Percentiles rank a stretch among this genome's conserved stretches.
phyloP scores from a whole-genome alignment of 1,140 invertebrate species.

The Lethocerus indicus region DNA sequence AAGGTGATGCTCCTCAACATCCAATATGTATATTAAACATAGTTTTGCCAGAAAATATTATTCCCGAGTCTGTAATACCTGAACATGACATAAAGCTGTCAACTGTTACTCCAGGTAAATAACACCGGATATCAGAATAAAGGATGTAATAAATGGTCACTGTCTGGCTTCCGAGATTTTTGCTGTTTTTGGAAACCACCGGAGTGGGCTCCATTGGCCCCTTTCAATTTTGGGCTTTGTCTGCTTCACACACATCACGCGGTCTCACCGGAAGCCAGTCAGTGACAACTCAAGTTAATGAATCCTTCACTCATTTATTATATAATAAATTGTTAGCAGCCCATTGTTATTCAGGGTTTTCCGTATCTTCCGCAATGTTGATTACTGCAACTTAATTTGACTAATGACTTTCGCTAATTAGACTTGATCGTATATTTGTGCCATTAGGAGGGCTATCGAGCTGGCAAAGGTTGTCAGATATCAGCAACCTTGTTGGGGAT shows the following conservation, averaged over 20 bases:
- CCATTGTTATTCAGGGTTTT: no score
- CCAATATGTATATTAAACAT: slow-evolving; percentile 96
- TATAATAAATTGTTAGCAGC: no score
- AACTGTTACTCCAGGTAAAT: slow-evolving; percentile 41
- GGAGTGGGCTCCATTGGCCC: no score
- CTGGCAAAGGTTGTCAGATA: slow-evolving; percentile 46
- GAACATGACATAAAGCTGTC: slow-evolving; percentile 40
- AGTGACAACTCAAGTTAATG: no score
- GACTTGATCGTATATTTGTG: no score
- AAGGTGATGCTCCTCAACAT: slow-evolving; percentile 86
- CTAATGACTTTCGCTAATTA: no score
- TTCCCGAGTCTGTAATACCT: slow-evolving; percentile 30
- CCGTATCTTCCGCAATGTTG: no score
- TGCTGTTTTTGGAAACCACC: not conserved
- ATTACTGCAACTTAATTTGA: no score
- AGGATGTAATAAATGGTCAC: not conserved
- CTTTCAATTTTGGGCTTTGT: no score
- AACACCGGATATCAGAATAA: slow-evolving; percentile 28
- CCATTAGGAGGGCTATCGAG: slow-evolving; percentile 27
- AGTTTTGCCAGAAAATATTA: slow-evolving; percentile 69
- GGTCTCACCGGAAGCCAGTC: no score
- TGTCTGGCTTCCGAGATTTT: not conserved
- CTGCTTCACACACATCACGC: no score
- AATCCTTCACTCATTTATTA: no score
- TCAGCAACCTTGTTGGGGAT: slow-evolving; percentile 38